Evolutionary conservation across 1,140 invertebrate species (phyloP), one percentile per base, ranked within the genome.

Genomic region (Theocolax elegans): DNA sequence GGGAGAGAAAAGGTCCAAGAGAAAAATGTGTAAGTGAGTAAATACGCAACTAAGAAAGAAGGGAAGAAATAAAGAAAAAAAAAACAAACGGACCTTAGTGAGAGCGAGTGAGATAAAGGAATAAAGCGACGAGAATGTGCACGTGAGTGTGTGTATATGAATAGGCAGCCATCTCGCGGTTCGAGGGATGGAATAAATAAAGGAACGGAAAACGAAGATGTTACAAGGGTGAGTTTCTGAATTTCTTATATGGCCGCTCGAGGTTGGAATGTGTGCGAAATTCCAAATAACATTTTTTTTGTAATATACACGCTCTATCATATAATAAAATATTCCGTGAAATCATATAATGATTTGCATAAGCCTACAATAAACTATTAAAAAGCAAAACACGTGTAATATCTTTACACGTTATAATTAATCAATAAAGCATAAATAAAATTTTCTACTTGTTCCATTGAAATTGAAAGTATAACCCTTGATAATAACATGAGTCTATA

Each of bases 51-150:
- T 13, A 17, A 12, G 4, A 13, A 2, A 51, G 19, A 21, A 49
- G 25, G 10, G 49, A 51, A 15, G 49, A 25, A 51, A n/a, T n/a
- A n/a, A n/a, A 27, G 25, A 13, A 29, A 25, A 54, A 0, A 29
- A 29, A 17, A 9, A 25, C 17, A 19, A 9, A 13, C 27, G 29
- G n/a, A n/a, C n/a, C 49, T 6, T 35, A 35, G 31, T 35, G 31
- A 10, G 63, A 40, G 63, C 53, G 58, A 51, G 69, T 9, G 59
- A 66, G 58, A 66, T 58, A 66, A 53, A 58, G 54, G 60, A 58
- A 62, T 62, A 72, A 65, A 42, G 53, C 49, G n/a, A n/a, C n/a
- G 49, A 12, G 49, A 46, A 46, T 46, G 44, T 46, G 15, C 48
- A 15, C 46, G 2, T n/a, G 10, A 15, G 48, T 51, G 25, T 53